Evolutionary conservation across 2,888 invertebrate species (phyloP), one percentile per base, ranked within the genome.

Genomic region (Drosophila anomelani): DNA sequence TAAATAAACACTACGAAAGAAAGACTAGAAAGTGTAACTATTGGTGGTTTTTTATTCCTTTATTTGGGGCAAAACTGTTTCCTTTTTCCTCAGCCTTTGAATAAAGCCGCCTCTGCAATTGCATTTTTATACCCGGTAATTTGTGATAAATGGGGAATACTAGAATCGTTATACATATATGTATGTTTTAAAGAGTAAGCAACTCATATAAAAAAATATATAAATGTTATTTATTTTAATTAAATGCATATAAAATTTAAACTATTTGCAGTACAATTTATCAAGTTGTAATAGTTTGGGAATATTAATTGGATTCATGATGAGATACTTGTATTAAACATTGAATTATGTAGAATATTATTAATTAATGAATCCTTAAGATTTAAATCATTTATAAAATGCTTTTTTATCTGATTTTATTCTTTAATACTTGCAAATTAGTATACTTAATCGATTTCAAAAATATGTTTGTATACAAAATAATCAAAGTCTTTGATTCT

Each of bases 1-100:
- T 83, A 79, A 85, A 84, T 84, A 88, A 86, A 86, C 85, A 88
- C 71, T 75, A 81, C 73, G 63, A 47, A 72, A 51, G 59, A 75
- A 59, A 41, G 32, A 32, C 36, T 26, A 43, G 51, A 63, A 72
- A 64, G 29, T 54, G 57, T 17, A 67, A 57, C 43, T 15, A 66
- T 70, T 85, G 67, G 66, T 69, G 69, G 53, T 63, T 70, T 70
- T 3, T 4, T 0, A 2, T 34, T 8, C 0, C 4, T 17, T 34
- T 17, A 32, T 20, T 66, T 41, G 26, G 17, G n/a, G 13, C 46
- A 44, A 56, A 47, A 72, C 55, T 44, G 36, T 71, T 69, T 56
- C 12, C 44, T 59, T 60, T 78, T 77, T 68, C 64, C 64, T 54
- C 57, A 58, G 36, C 38, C 68, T 85, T 84, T 73, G 67, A 56